A percentile compares a stretch with the other conserved stretches of the same genome.
phyloP scores from a whole-genome alignment of 2,888 invertebrate species.

The Pyrrhia umbra region DNA sequence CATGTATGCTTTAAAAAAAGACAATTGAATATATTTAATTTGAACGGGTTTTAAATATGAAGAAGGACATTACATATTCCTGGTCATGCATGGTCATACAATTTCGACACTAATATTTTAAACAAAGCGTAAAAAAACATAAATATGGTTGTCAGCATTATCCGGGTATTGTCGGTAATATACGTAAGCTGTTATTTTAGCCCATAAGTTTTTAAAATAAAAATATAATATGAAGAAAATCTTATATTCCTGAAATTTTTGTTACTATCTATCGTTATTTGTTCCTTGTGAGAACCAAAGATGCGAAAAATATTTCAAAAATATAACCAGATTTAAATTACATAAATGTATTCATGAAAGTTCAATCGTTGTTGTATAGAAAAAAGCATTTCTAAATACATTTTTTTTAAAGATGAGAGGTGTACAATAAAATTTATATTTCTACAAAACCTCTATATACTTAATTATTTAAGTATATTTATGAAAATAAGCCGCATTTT shows the following conservation, averaged over 20 bases:
- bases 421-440: slow-evolving; percentile 2
- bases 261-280: neutral
- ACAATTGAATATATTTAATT: too few relatives aligned
- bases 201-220: neutral
- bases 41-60: too few relatives aligned
- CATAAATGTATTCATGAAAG: neutral
- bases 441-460: slow-evolving; percentile 6
- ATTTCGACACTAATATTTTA: too few relatives aligned
- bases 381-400: slow-evolving; percentile 2
- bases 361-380: neutral
- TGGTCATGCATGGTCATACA: too few relatives aligned
- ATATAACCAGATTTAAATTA: neutral
- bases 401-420: neutral
- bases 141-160: neutral
- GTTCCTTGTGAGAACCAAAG: slow-evolving; percentile 24
- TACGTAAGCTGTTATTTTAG: neutral
- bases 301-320: neutral
- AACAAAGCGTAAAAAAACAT: too few relatives aligned
- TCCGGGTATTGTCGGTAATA: neutral
- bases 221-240: too few relatives aligned
- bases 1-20: too few relatives aligned
- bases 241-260: neutral
- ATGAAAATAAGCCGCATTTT: slow-evolving; percentile 5
- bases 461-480: slow-evolving; percentile 22
- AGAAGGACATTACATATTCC: too few relatives aligned